Conservation (phyloP, 2,888 invertebrate species). For the Rugalucina vietnamica region DNA sequence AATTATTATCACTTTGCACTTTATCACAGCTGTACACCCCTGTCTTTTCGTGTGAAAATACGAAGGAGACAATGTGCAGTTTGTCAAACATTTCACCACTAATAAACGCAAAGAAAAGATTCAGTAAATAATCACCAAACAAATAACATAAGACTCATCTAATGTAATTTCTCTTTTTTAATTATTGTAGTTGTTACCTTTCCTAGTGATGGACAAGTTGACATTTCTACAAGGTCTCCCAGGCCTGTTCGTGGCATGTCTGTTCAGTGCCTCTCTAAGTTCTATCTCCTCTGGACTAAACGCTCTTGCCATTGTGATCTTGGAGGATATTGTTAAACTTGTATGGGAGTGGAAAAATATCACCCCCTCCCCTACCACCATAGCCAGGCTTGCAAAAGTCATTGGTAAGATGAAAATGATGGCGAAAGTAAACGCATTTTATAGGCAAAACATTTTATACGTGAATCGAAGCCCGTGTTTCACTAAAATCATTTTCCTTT, state of each 20-base stretch:
- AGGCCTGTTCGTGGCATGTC: slow-evolving; percentile 77
- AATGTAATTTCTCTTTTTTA: neutral
- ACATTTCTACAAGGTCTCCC: slow-evolving; percentile 74
- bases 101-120: too few species aligned
- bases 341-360: slow-evolving; percentile 85
- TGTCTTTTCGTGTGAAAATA: too few species aligned
- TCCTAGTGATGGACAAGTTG: slow-evolving; percentile 77
- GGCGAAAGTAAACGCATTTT: too few species aligned
- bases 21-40: too few species aligned
- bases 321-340: slow-evolving; percentile 92
- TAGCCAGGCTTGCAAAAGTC: slow-evolving; percentile 87
- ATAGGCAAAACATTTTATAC: too few species aligned
- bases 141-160: too few species aligned
- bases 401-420: slow-evolving; percentile 83
- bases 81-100: too few species aligned
- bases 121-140: too few species aligned
- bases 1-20: too few species aligned
- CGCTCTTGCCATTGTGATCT: slow-evolving; percentile 94
- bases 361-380: slow-evolving; percentile 89
- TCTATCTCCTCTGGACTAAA: slow-evolving; percentile 97
- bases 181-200: slow-evolving; percentile 72
- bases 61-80: too few species aligned
- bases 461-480: too few species aligned
- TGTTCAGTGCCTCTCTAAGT: slow-evolving; percentile 84
- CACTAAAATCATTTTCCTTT: too few species aligned